Conservation (phyloP, 2,113 vertebrate genomes). For the Setophaga kirtlandii region DNA sequence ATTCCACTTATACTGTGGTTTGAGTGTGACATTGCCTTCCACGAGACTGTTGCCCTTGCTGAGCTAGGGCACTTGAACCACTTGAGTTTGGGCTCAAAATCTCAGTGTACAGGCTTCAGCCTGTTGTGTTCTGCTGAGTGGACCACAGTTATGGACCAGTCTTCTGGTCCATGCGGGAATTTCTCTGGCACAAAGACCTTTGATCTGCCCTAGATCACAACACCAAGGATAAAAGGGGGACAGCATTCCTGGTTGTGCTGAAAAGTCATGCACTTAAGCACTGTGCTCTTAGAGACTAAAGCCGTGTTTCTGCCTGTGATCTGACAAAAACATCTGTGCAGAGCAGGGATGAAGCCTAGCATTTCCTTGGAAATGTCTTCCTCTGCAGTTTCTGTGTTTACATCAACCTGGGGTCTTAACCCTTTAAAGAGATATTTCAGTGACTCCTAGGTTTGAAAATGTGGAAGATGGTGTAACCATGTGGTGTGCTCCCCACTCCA, state of each 20-base stretch:
- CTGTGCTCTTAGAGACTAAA: neutral
- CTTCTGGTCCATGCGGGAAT: neutral
- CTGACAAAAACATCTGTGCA: neutral
- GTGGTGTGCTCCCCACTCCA: neutral
- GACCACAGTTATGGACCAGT: too few species aligned
- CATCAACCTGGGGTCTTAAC: neutral
- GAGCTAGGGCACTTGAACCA: accelerated
- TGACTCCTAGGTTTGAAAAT: neutral
- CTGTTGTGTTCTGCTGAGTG: accelerated
- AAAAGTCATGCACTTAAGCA: neutral
- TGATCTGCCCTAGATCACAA: neutral
- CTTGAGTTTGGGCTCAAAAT: neutral
- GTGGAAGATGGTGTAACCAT: neutral
- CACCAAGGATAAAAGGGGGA: accelerated
- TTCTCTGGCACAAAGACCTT: neutral
- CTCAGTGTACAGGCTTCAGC: neutral
- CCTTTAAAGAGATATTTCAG: neutral
- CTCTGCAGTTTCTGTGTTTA: neutral
- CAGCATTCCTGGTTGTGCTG: neutral
- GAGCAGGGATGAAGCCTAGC: neutral
- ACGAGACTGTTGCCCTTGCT: neutral
- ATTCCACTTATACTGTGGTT: neutral
- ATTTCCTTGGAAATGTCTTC: neutral
- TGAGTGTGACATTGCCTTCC: neutral
- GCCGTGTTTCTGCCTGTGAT: neutral